Evolutionary conservation across 2,113 vertebrate genomes (phyloP), one percentile per base, ranked within the genome.

Genomic region (Podarcis cretensis): DNA sequence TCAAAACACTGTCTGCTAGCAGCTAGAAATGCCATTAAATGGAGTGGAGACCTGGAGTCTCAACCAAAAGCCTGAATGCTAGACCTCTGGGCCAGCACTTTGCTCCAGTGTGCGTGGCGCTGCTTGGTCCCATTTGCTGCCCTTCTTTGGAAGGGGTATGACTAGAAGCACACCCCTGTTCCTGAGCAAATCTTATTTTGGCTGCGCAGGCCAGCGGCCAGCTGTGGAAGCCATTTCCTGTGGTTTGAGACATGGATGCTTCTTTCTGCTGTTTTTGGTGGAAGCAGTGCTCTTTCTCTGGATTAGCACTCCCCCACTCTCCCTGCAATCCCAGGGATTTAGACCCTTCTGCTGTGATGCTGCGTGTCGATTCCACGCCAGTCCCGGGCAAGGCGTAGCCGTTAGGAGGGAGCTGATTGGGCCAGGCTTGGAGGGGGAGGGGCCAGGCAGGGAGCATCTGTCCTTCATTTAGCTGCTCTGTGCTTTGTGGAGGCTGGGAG

Each of bases 141-240:
- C 69, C 89, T 57, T 48, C 65, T n/a, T 90, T 89, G 68, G 78
- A 81, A 20, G 0, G 92, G 91, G 90, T 88, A 82, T 74, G 14
- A 21, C 83, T 91, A 88, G 84, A 92, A 95, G 91, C 92, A 92
- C 87, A 91, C 94, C 94, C 85, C 85, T 48, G 68, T 88, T 92
- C 92, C 95, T 81, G 90, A 89, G 68, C 59, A 95, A 93, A 68
- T 65, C 80, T 95, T 89, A 93, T 91, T 75, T 83, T 95, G 95
- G 94, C 95, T 92, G 74, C 81, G 89, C 83, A 23, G 21, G 90
- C 91, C 94, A 92, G 93, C 5, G n/a, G 48, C 93, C 92, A 90
- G 89, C 93, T 96, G 92, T 87, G 94, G 93, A 91, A 96, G 93
- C 81, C 94, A 96, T 96, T 96, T 97, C 96, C 95, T 96, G 93